Evolutionary conservation across 2,113 vertebrate species (phyloP).

Genomic region (Apistogramma diplotaenia): DNA sequence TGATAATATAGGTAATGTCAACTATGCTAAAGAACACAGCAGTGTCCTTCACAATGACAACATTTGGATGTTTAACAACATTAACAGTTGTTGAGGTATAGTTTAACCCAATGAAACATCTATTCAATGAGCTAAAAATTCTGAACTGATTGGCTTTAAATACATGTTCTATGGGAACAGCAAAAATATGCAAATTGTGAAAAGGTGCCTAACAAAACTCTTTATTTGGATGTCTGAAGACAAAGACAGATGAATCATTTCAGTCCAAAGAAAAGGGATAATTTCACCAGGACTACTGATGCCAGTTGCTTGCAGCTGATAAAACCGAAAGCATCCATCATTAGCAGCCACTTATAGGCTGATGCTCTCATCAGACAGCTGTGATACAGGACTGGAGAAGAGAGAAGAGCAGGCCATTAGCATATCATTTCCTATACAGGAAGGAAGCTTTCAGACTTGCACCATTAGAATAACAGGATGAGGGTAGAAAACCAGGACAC

Average conservation of each 20-base stretch:
- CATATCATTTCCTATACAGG: conserved; percentile 70
- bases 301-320: conserved; percentile 51
- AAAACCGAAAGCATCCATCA: conserved; percentile 62
- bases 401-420: conserved; percentile 59
- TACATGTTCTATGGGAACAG: background rate
- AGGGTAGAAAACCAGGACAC: conserved; percentile 25
- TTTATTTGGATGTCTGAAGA: conserved; percentile 6
- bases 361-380: conserved; percentile 71
- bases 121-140: background rate
- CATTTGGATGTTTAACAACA: background rate
- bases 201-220: background rate
- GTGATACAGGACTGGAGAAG: conserved; percentile 43
- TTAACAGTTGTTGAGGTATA: background rate
- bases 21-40: background rate
- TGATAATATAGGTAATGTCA: background rate
- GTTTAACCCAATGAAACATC: background rate
- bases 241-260: conserved; percentile 21
- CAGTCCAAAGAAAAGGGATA: background rate
- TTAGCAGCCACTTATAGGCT: conserved; percentile 51
- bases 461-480: conserved; percentile 61
- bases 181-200: background rate
- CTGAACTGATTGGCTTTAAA: background rate
- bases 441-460: conserved; percentile 71
- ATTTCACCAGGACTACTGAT: conserved; percentile 9
- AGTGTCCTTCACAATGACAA: background rate